Percentiles rank a stretch among this genome's conserved stretches.
Conservation (phyloP, 2,888 invertebrate genomes). For the Tortricodes alternella region DNA sequence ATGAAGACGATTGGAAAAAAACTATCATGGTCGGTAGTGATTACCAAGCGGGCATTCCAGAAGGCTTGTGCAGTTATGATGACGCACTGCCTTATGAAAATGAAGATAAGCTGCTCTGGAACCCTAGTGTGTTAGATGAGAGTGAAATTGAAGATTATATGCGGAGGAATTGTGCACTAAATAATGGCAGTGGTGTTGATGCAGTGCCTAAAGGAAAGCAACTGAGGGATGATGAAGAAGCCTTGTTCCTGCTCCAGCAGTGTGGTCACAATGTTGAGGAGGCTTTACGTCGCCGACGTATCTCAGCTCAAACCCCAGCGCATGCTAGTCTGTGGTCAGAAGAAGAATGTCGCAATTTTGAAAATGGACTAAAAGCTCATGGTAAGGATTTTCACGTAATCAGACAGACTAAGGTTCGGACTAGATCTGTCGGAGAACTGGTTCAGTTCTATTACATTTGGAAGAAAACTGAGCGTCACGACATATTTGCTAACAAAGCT, state of each 20-base stretch:
- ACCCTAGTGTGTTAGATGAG: constrained; percentile 89
- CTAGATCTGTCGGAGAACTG: constrained; percentile 96
- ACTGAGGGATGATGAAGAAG: constrained; percentile 94
- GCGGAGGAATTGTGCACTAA: constrained; percentile 82
- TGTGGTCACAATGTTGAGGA: constrained; percentile 98
- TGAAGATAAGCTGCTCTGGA: constrained; percentile 97
- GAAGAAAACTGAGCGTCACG: constrained; percentile 99
- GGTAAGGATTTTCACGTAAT: constrained; percentile 98
- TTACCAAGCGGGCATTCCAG: constrained; percentile 96
- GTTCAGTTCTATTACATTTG: constrained; percentile 98
- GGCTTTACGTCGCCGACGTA: constrained; percentile 90
- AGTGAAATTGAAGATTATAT: constrained; percentile 91
- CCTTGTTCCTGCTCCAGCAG: constrained; percentile 93
- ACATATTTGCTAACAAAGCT: constrained; percentile 94
- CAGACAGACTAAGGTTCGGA: constrained; percentile 96
- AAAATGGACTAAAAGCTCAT: constrained; percentile 95
- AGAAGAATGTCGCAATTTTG: constrained; percentile 98
- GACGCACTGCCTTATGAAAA: constrained; percentile 97
- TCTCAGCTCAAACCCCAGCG: constrained; percentile 86
- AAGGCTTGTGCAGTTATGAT: constrained; percentile 95
- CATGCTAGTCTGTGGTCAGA: constrained; percentile 97
- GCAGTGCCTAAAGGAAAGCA: constrained; percentile 89
- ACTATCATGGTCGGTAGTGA: constrained; percentile 97
- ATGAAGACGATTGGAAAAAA: constrained; percentile 95
- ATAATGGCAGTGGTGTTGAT: constrained; percentile 65